Evolutionary conservation across 2,113 vertebrate species (phyloP).

Genomic region (Muscicapa adusta): DNA sequence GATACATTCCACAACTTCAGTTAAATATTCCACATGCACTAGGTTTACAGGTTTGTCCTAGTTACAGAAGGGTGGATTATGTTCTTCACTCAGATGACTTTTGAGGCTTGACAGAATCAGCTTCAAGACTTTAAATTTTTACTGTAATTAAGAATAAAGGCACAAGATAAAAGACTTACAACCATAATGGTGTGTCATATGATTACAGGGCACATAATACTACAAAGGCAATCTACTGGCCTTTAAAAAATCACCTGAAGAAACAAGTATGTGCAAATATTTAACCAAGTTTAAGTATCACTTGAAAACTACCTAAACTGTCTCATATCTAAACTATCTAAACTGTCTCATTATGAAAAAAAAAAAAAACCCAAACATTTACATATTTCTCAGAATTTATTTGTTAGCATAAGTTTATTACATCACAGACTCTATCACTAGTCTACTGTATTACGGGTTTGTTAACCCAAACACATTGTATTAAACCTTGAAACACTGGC

Average conservation of each 20-base stretch:
- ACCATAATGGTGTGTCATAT: neutral
- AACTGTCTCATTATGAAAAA: neutral
- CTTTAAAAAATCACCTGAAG: neutral
- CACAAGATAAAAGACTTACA: neutral
- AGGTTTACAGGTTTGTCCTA: neutral
- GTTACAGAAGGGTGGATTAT: neutral
- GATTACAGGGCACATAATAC: neutral
- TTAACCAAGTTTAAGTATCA: neutral
- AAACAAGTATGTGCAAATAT: neutral
- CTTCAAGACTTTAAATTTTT: neutral
- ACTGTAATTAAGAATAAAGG: neutral
- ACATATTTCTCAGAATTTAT: neutral
- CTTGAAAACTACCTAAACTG: neutral
- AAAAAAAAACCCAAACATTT: neutral
- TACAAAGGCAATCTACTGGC: neutral
- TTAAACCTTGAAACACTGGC: neutral
- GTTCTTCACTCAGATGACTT: neutral
- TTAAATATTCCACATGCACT: neutral
- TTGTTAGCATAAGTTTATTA: neutral
- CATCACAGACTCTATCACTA: neutral
- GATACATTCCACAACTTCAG: neutral
- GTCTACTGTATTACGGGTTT: neutral
- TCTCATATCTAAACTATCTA: neutral
- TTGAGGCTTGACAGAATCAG: neutral
- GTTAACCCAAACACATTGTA: neutral